phyloP scores from a whole-genome alignment of 2,797 vertebrate genomes.

The Semaprochilodus insignis region DNA sequence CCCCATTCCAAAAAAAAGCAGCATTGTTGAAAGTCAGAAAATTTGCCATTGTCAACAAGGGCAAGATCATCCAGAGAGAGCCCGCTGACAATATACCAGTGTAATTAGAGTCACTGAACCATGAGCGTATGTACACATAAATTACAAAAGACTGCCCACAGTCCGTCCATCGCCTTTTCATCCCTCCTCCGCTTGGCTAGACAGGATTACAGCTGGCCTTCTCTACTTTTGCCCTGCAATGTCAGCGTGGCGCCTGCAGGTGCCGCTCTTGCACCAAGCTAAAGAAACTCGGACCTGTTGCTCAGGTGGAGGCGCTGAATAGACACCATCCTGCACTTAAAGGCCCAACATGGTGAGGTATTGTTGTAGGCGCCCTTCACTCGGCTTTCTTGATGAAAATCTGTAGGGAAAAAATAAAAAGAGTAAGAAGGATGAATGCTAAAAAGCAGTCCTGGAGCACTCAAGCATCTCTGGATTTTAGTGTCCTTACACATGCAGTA shows the following conservation, averaged over 20 bases:
- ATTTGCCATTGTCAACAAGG: constrained; percentile 50
- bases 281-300: constrained; percentile 55
- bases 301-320: constrained; percentile 48
- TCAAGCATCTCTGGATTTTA: too few species aligned
- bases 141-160: constrained; percentile 64
- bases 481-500: background rate
- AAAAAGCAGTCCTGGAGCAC: background rate
- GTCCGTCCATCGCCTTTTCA: constrained; percentile 15
- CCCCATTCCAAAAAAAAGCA: constrained; percentile 64
- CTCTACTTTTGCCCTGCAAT: constrained; percentile 60
- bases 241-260: constrained; percentile 64
- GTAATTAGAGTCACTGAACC: constrained; percentile 69
- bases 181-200: constrained; percentile 23
- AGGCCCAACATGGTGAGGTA: constrained; percentile 65
- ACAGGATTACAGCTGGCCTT: constrained; percentile 27
- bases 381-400: constrained; percentile 85
- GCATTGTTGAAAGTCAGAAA: constrained; percentile 66
- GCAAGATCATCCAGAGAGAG: constrained; percentile 49
- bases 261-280: constrained; percentile 59
- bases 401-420: constrained; percentile 57
- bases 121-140: constrained; percentile 76
- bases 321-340: constrained; percentile 53
- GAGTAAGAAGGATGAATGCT: background rate
- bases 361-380: constrained; percentile 67
- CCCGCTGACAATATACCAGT: constrained; percentile 67